Percentiles rank a stretch among this genome's conserved stretches.
Conservation (phyloP, 1,140 invertebrate genomes). For the Ceratitis capitata region DNA sequence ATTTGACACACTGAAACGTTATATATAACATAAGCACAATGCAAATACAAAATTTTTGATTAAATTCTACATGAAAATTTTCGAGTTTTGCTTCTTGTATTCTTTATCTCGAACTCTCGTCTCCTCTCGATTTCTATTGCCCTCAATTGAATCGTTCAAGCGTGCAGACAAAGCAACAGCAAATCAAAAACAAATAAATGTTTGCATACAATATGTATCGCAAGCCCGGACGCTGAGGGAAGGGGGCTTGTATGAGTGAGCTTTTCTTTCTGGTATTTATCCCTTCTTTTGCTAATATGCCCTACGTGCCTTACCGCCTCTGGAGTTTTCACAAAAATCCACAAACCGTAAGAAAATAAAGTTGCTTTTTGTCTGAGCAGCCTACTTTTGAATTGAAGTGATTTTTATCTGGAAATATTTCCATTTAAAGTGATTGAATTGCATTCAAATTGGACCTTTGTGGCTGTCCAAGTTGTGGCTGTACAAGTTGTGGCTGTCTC, state of each 20-base stretch:
- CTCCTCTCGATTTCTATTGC: background rate
- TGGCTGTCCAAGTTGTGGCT: too few species aligned
- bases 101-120: too few species aligned
- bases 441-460: too few species aligned
- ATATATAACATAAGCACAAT: background rate
- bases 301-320: background rate
- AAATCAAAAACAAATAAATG: conserved; percentile 26
- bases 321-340: background rate
- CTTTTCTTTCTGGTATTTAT: background rate
- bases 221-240: too few species aligned
- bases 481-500: too few species aligned
- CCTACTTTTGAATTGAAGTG: too few species aligned
- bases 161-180: conserved; percentile 4
- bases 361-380: too few species aligned
- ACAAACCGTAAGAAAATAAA: too few species aligned
- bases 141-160: conserved; percentile 15
- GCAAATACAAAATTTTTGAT: background rate
- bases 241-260: background rate
- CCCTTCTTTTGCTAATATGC: background rate
- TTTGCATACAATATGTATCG: background rate
- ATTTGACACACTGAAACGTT: background rate
- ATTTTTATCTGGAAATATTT: too few species aligned
- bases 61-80: conserved; percentile 7
- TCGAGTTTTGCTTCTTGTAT: background rate
- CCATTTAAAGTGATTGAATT: too few species aligned